These are phyloP conservation scores for Lagria hirta DNA, from an alignment of 2,888 invertebrate species.

Conservation along the genomic window DNA sequence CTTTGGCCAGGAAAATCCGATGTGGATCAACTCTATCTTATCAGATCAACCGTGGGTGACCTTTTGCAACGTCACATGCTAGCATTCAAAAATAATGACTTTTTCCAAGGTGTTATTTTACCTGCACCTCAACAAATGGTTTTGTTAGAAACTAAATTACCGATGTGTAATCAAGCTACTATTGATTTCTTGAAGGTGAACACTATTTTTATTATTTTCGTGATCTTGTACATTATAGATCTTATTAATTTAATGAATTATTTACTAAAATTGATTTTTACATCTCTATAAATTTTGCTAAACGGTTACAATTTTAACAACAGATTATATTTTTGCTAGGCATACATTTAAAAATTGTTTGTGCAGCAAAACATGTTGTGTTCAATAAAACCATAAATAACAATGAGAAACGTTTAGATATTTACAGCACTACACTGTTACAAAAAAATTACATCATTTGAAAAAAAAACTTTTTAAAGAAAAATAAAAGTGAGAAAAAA, in stretches of 20 bases:
- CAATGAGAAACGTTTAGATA: too few relatives aligned
- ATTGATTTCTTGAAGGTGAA: slow-evolving; percentile 89
- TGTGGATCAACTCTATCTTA: slow-evolving; percentile 95
- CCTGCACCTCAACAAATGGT: slow-evolving; percentile 88
- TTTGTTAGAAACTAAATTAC: slow-evolving; percentile 84
- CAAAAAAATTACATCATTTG: too few relatives aligned
- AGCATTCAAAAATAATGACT: slow-evolving; percentile 94
- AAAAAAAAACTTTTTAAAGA: too few relatives aligned
- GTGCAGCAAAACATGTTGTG: too few relatives aligned
- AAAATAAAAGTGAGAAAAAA: too few relatives aligned
- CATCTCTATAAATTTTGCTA: too few relatives aligned
- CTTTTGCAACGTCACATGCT: slow-evolving; percentile 91
- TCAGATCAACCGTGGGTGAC: slow-evolving; percentile 92
- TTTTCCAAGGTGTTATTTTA: slow-evolving; percentile 83
- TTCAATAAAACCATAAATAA: too few relatives aligned
- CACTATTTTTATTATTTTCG: slow-evolving; percentile 27
- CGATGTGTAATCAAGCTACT: slow-evolving; percentile 70
- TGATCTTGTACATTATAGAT: slow-evolving; percentile 34
- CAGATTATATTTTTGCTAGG: too few relatives aligned
- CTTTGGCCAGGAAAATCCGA: slow-evolving; percentile 99
- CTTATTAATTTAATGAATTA: slow-evolving; percentile 4
- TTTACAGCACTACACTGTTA: too few relatives aligned
- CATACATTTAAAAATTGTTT: too few relatives aligned
- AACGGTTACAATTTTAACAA: too few relatives aligned
- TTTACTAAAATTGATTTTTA: not conserved